phyloP scores from a whole-genome alignment of 2,113 vertebrate species.

The Nothocercus julius region DNA sequence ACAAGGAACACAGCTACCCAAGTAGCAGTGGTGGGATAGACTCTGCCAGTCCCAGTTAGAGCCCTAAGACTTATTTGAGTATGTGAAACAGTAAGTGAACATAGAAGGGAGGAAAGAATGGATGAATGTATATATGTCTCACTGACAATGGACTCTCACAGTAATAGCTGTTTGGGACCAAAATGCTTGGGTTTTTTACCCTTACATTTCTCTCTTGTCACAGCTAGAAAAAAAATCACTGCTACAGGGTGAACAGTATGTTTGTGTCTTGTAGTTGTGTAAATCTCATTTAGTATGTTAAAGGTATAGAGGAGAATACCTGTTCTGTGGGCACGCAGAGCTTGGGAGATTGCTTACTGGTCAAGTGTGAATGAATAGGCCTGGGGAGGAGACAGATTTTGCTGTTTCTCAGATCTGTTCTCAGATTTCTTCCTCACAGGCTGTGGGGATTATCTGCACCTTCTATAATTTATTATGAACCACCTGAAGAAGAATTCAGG shows the following conservation, averaged over 20 bases:
- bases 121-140: neutral
- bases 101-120: neutral
- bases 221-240: neutral
- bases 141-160: neutral
- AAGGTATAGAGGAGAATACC: neutral
- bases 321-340: neutral
- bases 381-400: neutral
- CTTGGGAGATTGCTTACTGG: neutral
- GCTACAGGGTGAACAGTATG: neutral
- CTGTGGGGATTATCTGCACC: neutral
- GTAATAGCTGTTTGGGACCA: neutral
- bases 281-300: neutral
- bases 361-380: neutral
- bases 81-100: neutral
- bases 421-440: neutral
- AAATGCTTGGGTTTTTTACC: neutral
- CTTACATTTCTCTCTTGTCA: neutral
- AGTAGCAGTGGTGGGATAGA: neutral
- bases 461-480: slow-evolving; percentile 11
- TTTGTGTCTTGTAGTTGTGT: neutral
- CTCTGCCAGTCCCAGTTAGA: neutral
- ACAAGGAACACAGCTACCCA: neutral
- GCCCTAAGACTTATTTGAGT: neutral
- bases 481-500: neutral
- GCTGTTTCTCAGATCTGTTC: neutral